A percentile compares a stretch with the other conserved stretches of the same genome.
Conservation (phyloP, 2,113 vertebrate genomes). For the Colinus virginianus region DNA sequence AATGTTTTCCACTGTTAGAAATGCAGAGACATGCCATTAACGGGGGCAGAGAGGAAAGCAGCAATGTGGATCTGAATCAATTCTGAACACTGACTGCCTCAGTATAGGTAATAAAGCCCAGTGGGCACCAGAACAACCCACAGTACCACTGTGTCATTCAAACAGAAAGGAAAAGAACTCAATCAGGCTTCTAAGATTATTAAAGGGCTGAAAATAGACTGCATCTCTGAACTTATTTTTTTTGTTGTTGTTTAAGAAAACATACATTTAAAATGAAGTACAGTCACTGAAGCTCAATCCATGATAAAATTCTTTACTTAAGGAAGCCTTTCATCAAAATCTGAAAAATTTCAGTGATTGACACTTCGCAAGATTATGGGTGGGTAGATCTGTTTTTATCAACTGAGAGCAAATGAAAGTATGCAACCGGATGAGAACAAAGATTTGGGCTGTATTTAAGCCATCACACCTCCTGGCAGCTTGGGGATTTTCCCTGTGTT, state of each 20-base stretch:
- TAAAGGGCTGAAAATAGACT: background rate
- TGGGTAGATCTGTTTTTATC: slow-evolving; percentile 22
- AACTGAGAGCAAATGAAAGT: slow-evolving; percentile 33
- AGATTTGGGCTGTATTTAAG: slow-evolving; percentile 46
- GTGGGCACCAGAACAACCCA: background rate
- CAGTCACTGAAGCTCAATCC: background rate
- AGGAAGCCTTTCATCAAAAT: slow-evolving; percentile 38
- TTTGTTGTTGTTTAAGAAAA: background rate
- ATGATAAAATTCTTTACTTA: slow-evolving; percentile 6
- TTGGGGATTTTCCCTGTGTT: slow-evolving; percentile 65
- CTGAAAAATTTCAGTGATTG: background rate
- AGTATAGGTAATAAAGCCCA: background rate
- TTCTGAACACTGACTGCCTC: background rate
- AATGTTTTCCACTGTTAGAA: background rate
- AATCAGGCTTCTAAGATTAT: background rate
- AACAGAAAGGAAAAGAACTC: background rate
- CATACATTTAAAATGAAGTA: background rate
- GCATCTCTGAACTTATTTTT: background rate
- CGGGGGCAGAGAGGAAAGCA: background rate
- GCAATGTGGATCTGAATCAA: background rate
- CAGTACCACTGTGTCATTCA: background rate
- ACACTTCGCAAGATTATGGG: slow-evolving; percentile 1
- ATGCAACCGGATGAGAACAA: slow-evolving; percentile 21
- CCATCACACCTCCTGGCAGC: slow-evolving; percentile 61
- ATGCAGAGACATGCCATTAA: background rate